phyloP scores from a whole-genome alignment of 2,113 vertebrate species.

The Malurus elegans region DNA sequence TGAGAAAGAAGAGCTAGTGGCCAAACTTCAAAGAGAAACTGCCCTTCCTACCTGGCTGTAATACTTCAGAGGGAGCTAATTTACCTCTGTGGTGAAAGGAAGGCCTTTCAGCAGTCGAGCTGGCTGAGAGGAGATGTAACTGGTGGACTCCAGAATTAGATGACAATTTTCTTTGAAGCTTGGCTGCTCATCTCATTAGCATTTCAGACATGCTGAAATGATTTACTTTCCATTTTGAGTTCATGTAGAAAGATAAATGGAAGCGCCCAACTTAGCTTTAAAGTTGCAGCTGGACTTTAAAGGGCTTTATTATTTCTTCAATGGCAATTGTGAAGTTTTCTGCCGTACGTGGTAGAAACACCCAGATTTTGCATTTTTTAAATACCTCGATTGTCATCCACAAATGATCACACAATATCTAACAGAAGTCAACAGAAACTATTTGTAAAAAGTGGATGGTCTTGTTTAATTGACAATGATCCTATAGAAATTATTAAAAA shows the following conservation, averaged over 20 bases:
- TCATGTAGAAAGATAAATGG: neutral
- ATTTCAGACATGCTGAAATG: slow-evolving; percentile 23
- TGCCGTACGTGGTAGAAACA: neutral
- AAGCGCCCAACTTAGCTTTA: neutral
- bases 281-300: neutral
- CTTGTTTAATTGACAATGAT: neutral
- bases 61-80: slow-evolving; percentile 51
- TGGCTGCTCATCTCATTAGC: slow-evolving; percentile 5
- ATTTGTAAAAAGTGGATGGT: neutral
- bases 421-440: neutral
- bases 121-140: neutral
- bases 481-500: neutral
- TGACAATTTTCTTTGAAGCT: slow-evolving; percentile 54
- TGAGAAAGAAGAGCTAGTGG: slow-evolving; percentile 25
- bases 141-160: slow-evolving; percentile 32
- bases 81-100: slow-evolving; percentile 29
- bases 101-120: neutral
- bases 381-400: neutral
- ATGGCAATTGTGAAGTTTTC: neutral
- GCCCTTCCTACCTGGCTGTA: slow-evolving; percentile 26
- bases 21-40: slow-evolving; percentile 60
- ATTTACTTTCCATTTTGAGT: slow-evolving; percentile 17
- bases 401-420: neutral
- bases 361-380: neutral
- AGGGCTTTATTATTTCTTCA: neutral